These are phyloP conservation scores for Zaprionus ornatus DNA, from an alignment of 1,140 invertebrate species.

Conservation along the genomic window DNA sequence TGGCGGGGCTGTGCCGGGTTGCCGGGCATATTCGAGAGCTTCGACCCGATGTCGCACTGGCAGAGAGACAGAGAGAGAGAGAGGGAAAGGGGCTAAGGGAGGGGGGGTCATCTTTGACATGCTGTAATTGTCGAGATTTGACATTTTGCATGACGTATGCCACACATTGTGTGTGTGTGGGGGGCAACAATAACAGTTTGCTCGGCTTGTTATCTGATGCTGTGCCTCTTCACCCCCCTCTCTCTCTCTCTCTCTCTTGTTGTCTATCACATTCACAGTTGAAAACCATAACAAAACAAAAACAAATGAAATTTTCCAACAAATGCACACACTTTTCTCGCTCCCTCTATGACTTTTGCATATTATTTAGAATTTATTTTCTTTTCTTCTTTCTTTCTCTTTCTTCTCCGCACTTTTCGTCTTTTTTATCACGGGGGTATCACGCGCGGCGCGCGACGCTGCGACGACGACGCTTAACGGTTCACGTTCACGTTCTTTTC, in stretches of 20 bases:
- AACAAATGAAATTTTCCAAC: background rate
- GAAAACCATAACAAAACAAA: background rate
- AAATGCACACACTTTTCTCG: slow-evolving; percentile 2
- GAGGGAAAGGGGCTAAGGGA: background rate
- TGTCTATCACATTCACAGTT: background rate
- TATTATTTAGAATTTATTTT: background rate
- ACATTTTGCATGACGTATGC: background rate
- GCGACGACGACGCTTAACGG: slow-evolving; percentile 37
- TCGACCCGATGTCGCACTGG: background rate
- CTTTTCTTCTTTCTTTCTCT: background rate
- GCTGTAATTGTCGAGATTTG: slow-evolving; percentile 6
- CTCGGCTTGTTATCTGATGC: background rate
- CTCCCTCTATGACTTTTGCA: background rate
- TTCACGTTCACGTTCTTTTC: slow-evolving; percentile 37
- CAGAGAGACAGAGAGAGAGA: background rate
- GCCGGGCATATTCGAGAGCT: background rate
- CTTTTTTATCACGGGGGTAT: background rate
- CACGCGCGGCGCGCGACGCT: background rate
- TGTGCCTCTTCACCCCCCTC: background rate
- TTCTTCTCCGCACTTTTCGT: background rate
- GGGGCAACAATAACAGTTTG: background rate
- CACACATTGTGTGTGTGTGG: background rate
- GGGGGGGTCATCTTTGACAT: background rate
- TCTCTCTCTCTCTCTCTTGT: background rate
- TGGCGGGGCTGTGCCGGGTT: too few relatives aligned